These are phyloP conservation scores for Osmoderma eremita DNA, from an alignment of 2,888 invertebrate species.

Conservation along the genomic window DNA sequence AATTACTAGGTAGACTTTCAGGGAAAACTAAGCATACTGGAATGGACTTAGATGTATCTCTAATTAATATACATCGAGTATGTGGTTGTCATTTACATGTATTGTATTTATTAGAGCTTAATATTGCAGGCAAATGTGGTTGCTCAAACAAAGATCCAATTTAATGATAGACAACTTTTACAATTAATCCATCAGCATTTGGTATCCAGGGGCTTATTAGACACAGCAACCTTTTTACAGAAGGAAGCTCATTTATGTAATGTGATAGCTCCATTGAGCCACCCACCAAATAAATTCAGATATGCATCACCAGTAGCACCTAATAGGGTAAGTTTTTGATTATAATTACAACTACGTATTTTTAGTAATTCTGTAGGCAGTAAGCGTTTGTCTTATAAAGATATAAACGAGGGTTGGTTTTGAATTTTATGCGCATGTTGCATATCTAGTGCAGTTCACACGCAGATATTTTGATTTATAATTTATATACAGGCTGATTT, in stretches of 20 bases:
- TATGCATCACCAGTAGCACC: slow-evolving; percentile 67
- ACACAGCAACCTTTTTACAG: slow-evolving; percentile 78
- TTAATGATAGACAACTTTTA: slow-evolving; percentile 91
- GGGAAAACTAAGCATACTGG: slow-evolving; percentile 87
- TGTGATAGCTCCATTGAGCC: slow-evolving; percentile 58
- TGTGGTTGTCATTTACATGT: slow-evolving; percentile 48
- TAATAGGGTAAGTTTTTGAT: slow-evolving; percentile 60
- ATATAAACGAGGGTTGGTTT: too few relatives aligned
- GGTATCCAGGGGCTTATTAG: slow-evolving; percentile 75
- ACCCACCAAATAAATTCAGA: slow-evolving; percentile 63
- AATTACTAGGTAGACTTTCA: slow-evolving; percentile 88
- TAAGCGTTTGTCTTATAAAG: too few relatives aligned
- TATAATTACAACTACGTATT: too few relatives aligned
- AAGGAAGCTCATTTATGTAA: slow-evolving; percentile 78
- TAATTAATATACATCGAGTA: slow-evolving; percentile 89
- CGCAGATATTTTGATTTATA: too few relatives aligned
- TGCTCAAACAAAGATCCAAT: slow-evolving; percentile 94
- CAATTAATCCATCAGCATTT: slow-evolving; percentile 93
- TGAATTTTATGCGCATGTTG: too few relatives aligned
- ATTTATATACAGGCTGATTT: too few relatives aligned
- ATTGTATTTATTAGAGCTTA: background rate
- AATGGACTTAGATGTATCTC: slow-evolving; percentile 84
- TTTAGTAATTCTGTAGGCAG: too few relatives aligned
- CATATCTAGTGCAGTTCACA: too few relatives aligned
- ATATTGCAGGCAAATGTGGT: slow-evolving; percentile 85